Evolutionary conservation across 2,888 invertebrate species (phyloP).

Genomic region (Patella ulyssiponensis): DNA sequence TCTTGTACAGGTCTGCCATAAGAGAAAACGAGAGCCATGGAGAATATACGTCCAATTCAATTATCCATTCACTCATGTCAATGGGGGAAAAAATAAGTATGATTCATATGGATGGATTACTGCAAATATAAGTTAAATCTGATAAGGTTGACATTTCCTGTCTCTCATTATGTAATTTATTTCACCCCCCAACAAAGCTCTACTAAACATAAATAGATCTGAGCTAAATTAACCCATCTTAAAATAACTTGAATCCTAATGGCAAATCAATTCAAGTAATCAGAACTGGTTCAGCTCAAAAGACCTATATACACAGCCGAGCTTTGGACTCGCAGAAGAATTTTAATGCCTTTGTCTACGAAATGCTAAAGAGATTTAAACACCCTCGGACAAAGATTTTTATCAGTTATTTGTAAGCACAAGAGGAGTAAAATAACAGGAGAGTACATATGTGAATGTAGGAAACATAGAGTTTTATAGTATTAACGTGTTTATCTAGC

Average conservation of each 20-base stretch:
- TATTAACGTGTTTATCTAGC: too few relatives aligned
- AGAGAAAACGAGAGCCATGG: too few relatives aligned
- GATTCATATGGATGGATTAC: constrained; percentile 1
- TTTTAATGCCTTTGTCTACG: constrained; percentile 8
- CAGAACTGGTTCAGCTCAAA: background rate
- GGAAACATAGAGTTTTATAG: too few relatives aligned
- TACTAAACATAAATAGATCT: too few relatives aligned
- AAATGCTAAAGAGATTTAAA: background rate
- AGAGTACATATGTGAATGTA: too few relatives aligned
- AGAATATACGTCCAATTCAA: too few relatives aligned
- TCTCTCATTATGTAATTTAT: constrained; percentile 1
- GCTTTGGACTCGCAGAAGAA: background rate
- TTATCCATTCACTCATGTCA: too few relatives aligned
- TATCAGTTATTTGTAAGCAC: background rate
- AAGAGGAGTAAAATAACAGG: too few relatives aligned
- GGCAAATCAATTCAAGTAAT: constrained; percentile 4
- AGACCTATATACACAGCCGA: background rate
- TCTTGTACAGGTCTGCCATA: background rate
- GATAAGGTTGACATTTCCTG: constrained; percentile 12
- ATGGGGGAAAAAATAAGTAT: background rate
- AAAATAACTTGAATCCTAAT: background rate
- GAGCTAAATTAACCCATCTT: too few relatives aligned
- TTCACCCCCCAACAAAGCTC: background rate
- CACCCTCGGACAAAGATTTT: background rate
- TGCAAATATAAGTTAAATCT: background rate